Conservation (phyloP, 2,113 vertebrate species). For the Ursus arctos region DNA sequence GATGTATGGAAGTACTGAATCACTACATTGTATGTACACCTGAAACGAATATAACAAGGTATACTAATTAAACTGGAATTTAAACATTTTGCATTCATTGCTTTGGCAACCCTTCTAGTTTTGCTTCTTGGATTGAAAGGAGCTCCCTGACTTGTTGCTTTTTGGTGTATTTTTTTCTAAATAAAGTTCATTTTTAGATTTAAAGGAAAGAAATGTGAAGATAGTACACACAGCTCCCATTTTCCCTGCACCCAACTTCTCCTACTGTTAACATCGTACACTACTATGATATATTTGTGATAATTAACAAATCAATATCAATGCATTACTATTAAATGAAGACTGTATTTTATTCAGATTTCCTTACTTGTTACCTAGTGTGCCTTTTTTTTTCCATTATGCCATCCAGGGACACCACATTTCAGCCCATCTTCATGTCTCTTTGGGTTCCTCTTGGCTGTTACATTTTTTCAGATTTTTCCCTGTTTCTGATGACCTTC, state of each 20-base stretch:
- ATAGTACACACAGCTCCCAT: not conserved
- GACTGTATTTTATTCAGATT: not conserved
- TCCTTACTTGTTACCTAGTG: not conserved
- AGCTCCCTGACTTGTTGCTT: not conserved
- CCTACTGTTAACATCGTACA: not conserved
- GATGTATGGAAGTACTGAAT: not conserved
- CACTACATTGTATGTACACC: not conserved
- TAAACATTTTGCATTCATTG: not conserved
- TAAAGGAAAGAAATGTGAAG: not conserved
- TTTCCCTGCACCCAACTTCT: not conserved
- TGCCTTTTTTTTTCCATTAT: not conserved
- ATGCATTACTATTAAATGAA: not conserved
- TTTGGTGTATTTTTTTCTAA: not conserved
- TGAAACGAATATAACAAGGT: not conserved
- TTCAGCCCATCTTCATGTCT: not conserved
- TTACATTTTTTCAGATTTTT: not conserved
- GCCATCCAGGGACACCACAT: not conserved
- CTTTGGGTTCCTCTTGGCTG: not conserved
- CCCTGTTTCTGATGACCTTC: not conserved
- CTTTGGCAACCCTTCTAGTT: not conserved
- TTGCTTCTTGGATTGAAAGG: not conserved
- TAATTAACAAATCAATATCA: not conserved
- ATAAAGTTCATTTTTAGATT: conserved; percentile 1
- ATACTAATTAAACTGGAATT: not conserved
- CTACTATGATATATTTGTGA: not conserved